A percentile compares a stretch with the other conserved stretches of the same genome.
phyloP scores from a whole-genome alignment of 2,797 vertebrate genomes.

The Macropus fuliginosus region DNA sequence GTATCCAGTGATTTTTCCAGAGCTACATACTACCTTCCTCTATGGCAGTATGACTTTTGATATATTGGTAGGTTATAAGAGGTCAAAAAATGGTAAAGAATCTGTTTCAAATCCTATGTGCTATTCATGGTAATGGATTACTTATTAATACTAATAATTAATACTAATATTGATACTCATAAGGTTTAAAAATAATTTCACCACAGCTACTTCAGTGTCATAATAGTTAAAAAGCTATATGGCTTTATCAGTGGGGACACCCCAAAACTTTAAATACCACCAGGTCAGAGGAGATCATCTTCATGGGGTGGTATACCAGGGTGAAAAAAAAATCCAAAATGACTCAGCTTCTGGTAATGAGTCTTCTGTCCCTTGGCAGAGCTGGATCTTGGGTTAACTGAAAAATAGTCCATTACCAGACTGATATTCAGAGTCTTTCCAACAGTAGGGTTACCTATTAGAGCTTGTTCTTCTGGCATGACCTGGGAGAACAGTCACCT shows the following conservation, averaged over 20 bases:
- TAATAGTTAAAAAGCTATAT: not conserved
- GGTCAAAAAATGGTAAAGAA: not conserved
- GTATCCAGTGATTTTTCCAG: not conserved
- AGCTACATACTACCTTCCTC: not conserved
- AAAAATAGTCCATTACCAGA: not conserved
- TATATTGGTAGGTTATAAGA: not conserved
- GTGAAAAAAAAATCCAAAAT: not conserved
- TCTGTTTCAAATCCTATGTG: not conserved
- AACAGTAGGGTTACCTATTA: not conserved
- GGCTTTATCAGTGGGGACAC: not conserved
- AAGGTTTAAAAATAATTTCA: not conserved
- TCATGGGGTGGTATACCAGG: not conserved
- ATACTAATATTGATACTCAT: not conserved
- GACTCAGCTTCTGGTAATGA: not conserved
- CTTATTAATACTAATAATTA: not conserved
- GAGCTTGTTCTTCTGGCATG: not conserved
- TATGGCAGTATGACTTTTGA: not conserved
- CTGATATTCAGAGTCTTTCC: not conserved
- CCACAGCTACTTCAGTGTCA: not conserved
- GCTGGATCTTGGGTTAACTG: not conserved
- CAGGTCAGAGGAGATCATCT: not conserved
- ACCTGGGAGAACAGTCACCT: not conserved
- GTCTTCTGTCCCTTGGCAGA: not conserved
- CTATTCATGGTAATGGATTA: not conserved
- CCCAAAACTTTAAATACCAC: not conserved